Percentiles rank a stretch among this genome's conserved stretches.
phyloP scores from a whole-genome alignment of 2,797 vertebrate genomes.

The Dipus sagitta region DNA sequence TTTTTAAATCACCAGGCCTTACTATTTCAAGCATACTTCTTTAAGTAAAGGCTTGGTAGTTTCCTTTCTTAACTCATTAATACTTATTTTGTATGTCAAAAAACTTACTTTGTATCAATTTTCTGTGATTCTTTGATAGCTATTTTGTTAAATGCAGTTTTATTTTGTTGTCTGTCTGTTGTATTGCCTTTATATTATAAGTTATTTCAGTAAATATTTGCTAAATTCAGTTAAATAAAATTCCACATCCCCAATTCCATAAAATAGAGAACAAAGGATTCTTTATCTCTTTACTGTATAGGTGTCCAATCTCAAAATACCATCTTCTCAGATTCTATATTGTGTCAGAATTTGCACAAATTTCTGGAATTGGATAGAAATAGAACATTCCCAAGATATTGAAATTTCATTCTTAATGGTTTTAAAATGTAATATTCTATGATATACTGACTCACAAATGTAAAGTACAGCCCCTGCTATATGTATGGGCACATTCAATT shows the following conservation, averaged over 20 bases:
- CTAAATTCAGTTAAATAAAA: conserved; percentile 11
- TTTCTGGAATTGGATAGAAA: conserved; percentile 25
- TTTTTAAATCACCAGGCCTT: neutral
- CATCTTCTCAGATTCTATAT: conserved; percentile 29
- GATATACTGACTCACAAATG: neutral
- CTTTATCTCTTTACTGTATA: neutral
- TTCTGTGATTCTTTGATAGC: neutral
- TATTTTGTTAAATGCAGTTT: neutral
- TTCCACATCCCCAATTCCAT: neutral
- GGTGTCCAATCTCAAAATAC: neutral
- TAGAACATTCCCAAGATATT: neutral
- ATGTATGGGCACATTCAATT: neutral
- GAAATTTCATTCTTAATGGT: neutral
- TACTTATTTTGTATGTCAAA: no score
- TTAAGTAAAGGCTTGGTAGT: conserved; percentile 19
- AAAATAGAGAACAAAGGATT: neutral
- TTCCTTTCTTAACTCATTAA: neutral
- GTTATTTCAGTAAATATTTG: conserved; percentile 37
- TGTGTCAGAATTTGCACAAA: neutral
- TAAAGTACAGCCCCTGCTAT: neutral
- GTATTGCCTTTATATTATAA: conserved; percentile 12
- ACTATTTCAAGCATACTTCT: neutral
- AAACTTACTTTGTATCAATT: neutral
- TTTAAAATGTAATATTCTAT: neutral
- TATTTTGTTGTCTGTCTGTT: neutral